Percentiles rank a stretch among this genome's conserved stretches.
These are phyloP conservation scores for Drosophila parthenogenetica DNA, from an alignment of 2,888 invertebrate genomes.

Conservation along the genomic window DNA sequence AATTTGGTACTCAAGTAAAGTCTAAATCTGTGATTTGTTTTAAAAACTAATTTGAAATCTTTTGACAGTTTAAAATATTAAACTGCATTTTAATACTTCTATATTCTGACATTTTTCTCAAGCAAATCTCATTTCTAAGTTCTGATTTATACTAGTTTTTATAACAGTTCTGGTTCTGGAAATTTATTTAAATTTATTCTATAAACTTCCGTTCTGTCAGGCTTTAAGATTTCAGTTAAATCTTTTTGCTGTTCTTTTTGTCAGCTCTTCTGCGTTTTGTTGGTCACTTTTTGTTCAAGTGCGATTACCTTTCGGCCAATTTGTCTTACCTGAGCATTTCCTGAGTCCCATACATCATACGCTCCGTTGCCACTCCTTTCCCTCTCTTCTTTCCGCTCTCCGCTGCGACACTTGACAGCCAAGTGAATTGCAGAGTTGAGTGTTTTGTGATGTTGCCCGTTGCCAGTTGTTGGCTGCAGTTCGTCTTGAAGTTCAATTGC, in stretches of 20 bases:
- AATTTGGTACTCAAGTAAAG: no score
- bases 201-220: background rate
- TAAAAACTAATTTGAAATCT: no score
- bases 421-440: conserved; percentile 41
- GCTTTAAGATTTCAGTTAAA: background rate
- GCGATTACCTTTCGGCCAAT: conserved; percentile 29
- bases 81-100: no score
- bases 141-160: no score
- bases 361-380: conserved; percentile 2
- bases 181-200: no score
- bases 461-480: conserved; percentile 32
- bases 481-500: conserved; percentile 30
- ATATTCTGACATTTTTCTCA: no score
- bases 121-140: no score
- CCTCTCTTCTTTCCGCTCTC: no score
- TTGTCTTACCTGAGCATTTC: conserved; percentile 22
- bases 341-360: conserved; percentile 7
- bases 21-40: no score
- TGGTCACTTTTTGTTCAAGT: conserved; percentile 24
- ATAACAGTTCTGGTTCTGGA: no score
- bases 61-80: no score
- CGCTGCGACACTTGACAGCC: conserved; percentile 43
- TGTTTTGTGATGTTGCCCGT: conserved; percentile 19
- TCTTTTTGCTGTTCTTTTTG: background rate
- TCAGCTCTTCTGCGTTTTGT: conserved; percentile 1